phyloP scores from a whole-genome alignment of 1,140 invertebrate species.

The Cheumatopsyche charites region DNA sequence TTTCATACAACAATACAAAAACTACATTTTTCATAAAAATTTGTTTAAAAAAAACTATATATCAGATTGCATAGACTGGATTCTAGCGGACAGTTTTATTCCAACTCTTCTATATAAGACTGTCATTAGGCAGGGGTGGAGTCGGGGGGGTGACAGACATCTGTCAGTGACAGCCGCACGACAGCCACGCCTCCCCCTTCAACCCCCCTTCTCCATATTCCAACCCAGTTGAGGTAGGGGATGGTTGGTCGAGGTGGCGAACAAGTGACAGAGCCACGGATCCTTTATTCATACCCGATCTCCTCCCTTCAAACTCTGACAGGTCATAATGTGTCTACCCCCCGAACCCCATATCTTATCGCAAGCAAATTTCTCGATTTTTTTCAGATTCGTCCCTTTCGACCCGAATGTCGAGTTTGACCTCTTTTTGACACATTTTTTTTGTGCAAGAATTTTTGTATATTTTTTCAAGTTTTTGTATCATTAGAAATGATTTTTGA shows the following conservation, averaged over 20 bases:
- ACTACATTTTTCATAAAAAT: too few relatives aligned
- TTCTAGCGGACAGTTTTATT: too few relatives aligned
- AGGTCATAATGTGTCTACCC: conserved; percentile 38
- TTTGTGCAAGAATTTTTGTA: too few relatives aligned
- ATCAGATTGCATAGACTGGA: too few relatives aligned
- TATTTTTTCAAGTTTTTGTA: too few relatives aligned
- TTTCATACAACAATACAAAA: too few relatives aligned
- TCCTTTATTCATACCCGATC: conserved; percentile 45
- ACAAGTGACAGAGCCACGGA: conserved; percentile 44
- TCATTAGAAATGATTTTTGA: too few relatives aligned
- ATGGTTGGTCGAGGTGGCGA: conserved; percentile 32
- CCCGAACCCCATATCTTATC: not conserved
- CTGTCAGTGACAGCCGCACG: conserved; percentile 43
- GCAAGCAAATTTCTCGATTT: not conserved
- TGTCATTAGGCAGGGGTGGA: conserved; percentile 36
- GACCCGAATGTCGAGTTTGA: not conserved
- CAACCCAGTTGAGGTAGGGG: not conserved
- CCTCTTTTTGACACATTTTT: too few relatives aligned
- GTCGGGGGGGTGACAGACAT: conserved; percentile 26
- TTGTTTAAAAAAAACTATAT: too few relatives aligned
- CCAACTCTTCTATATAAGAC: conserved; percentile 36
- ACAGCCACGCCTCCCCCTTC: conserved; percentile 21
- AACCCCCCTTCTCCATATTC: too few relatives aligned
- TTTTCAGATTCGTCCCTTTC: not conserved
- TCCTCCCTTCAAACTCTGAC: conserved; percentile 42